Percentiles rank a stretch among this genome's conserved stretches.
These are phyloP conservation scores for Osmerus eperlanus DNA, from an alignment of 2,113 vertebrate genomes.

Conservation along the genomic window DNA sequence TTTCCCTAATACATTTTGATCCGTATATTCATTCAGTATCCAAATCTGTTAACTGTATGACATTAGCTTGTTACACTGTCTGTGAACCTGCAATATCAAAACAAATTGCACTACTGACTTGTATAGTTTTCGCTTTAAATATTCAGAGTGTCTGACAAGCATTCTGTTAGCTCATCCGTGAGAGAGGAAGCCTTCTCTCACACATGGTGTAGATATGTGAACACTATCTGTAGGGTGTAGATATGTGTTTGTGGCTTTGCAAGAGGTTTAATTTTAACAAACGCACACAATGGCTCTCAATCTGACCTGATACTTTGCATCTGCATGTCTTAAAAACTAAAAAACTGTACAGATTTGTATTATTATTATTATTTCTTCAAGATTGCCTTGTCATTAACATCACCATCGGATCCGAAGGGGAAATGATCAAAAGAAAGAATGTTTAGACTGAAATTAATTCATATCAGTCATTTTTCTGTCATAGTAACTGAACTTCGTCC, in stretches of 20 bases:
- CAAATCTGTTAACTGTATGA: conserved; percentile 23
- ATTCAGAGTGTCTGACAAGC: conserved; percentile 37
- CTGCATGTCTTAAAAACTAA: conserved; percentile 69
- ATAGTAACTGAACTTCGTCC: conserved; percentile 28
- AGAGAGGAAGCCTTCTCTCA: conserved; percentile 13
- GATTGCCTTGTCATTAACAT: conserved; percentile 59
- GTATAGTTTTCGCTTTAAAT: conserved; percentile 56
- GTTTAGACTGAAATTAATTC: conserved; percentile 52
- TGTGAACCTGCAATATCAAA: conserved; percentile 38
- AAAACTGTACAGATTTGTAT: conserved; percentile 37
- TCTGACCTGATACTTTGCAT: conserved; percentile 54
- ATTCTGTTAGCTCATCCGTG: conserved; percentile 36
- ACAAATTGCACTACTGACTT: conserved; percentile 38
- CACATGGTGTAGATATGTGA: too few relatives aligned
- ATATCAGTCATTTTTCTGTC: conserved; percentile 49
- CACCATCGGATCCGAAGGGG: conserved; percentile 30
- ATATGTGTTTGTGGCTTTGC: conserved; percentile 53
- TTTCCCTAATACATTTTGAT: background rate
- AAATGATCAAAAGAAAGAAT: conserved; percentile 56
- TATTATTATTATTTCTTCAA: conserved; percentile 4
- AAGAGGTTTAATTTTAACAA: conserved; percentile 40
- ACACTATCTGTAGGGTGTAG: conserved; percentile 39
- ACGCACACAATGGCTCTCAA: conserved; percentile 45
- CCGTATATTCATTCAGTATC: background rate
- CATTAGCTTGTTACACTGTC: conserved; percentile 27